Evolutionary conservation across 1,140 invertebrate genomes (phyloP).

Genomic region (Microvelia longipes): DNA sequence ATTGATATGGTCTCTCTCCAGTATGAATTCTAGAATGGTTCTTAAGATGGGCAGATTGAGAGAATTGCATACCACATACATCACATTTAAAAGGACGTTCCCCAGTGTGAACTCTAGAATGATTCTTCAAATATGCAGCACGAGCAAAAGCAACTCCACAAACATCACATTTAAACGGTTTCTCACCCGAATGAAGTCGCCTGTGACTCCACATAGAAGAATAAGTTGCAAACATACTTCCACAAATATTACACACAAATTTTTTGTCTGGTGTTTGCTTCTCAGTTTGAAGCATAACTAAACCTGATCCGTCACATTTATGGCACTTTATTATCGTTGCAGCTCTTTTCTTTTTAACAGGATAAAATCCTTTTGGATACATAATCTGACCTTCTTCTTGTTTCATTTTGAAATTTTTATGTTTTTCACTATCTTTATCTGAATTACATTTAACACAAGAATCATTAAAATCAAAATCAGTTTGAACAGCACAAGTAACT

Average conservation of each 20-base stretch:
- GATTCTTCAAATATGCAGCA: slow-evolving; percentile 81
- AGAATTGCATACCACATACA: slow-evolving; percentile 76
- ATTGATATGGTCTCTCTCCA: slow-evolving; percentile 76
- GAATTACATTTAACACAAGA: slow-evolving; percentile 23
- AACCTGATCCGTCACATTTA: slow-evolving; percentile 71
- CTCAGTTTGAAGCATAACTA: slow-evolving; percentile 52
- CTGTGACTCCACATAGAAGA: slow-evolving; percentile 74
- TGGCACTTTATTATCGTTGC: slow-evolving; percentile 70
- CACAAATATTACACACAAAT: slow-evolving; percentile 73
- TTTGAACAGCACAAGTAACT: slow-evolving; percentile 32
- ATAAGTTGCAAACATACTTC: slow-evolving; percentile 41
- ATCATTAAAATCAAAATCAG: slow-evolving; percentile 32
- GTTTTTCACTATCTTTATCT: slow-evolving; percentile 21
- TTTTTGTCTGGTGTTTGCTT: slow-evolving; percentile 45
- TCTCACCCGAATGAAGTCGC: slow-evolving; percentile 69
- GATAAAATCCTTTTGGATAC: slow-evolving; percentile 46
- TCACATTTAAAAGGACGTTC: slow-evolving; percentile 76
- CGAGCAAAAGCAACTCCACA: slow-evolving; percentile 87
- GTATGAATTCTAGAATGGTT: slow-evolving; percentile 86
- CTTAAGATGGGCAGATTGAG: slow-evolving; percentile 75
- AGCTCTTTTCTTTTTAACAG: slow-evolving; percentile 56
- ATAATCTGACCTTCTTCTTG: slow-evolving; percentile 6
- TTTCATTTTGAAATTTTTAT: slow-evolving; percentile 19
- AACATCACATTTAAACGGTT: slow-evolving; percentile 80
- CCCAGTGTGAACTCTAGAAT: slow-evolving; percentile 59